Evolutionary conservation across 2,888 invertebrate genomes (phyloP), one percentile per base, ranked within the genome.

Genomic region (Eupithecia subumbrata): DNA sequence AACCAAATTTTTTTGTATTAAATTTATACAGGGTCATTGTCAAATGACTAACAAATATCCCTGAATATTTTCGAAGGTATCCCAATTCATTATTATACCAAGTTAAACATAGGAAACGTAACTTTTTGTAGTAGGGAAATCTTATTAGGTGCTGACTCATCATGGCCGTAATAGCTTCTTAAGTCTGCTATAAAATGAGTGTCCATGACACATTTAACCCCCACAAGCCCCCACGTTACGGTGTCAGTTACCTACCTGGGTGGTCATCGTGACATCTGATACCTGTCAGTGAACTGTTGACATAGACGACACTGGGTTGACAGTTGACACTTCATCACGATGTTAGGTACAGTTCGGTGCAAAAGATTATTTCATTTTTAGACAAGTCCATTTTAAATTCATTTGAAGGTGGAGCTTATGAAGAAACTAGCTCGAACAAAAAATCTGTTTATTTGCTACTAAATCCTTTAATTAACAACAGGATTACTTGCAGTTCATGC

Each of bases 261-360:
- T 88, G 87, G 87, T 77, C 87, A 84, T 75, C 76, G 60, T 67
- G 85, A 80, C 82, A 86, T 74, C 69, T 69, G 86, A 87, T 79
- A 87, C 84, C 83, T 84, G 86, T 84, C 83, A 84, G 63, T 69
- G 73, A 74, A 67, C 82, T 84, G 78, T 80, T 77, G 85, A 84
- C 84, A 83, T 78, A 81, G 83, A 81, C 85, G 86, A 86, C 86
- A 85, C 81, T 79, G 40, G 52, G 34, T 82, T 84, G 86, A 85
- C 85, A 83, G 43, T 82, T 84, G 86, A 85, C 85, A 83, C 80
- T 69, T 72, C 79, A 78, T 82, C 86, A 84, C 85, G 85, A 83
- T 56, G 34, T 69, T 73, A 73, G 37, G 72, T 73, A 75, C 77
- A 73, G 72, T 16, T 48, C 64, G 2, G 68, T 30, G 45, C 52